Base-by-base conservation (phyloP, 2,888 invertebrate species). In the Aphelenchoides bicaudatus region DNA sequence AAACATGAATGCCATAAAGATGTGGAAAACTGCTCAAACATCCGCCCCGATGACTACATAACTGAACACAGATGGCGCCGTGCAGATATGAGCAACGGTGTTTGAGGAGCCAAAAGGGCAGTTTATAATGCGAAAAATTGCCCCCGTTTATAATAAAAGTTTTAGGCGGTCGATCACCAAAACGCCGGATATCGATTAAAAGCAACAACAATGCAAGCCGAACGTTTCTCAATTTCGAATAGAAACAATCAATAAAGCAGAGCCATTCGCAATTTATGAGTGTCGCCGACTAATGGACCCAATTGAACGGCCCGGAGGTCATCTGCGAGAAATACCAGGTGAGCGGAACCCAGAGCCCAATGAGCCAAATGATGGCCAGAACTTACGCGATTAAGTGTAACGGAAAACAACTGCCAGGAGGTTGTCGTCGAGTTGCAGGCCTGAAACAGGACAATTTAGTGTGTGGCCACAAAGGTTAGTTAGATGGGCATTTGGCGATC, bases 341-440 rank as follows among this genome's bases (percentile, higher is more conserved):
- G 25, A 21, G 54, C 50, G 54, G 25, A n/a, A n/a, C 43, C 37
- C 38, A 4, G 5, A 5, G 49, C 49, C 39, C 37, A 8, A 13
- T 39, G 8, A 31, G 43, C 25, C 16, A 49, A 30, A 31, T 13
- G 34, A 49, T 27, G 30, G 49, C 13, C n/a, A 49, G 19, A 49
- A 29, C 73, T 59, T 47, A 75, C 76, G 62, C 73, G 56, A 48
- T 76, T 74, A 30, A 76, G 61, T 25, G 70, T 71, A 47, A 76
- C 74, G 55, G 74, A 73, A 54, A 76, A 65, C 59, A 76, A 60
- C 61, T 76, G 76, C 75, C 75, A 75, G 48, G 69, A 63, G 49
- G 55, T 55, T 19, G 10, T 8, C 43, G 43, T 6, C 23, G 43
- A 43, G 43, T 43, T 25, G 43, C n/a, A n/a, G 6, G 43, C 21